Evolutionary conservation across 1,140 invertebrate species (phyloP), one percentile per base, ranked within the genome.

Genomic region (Dysdera silvatica): DNA sequence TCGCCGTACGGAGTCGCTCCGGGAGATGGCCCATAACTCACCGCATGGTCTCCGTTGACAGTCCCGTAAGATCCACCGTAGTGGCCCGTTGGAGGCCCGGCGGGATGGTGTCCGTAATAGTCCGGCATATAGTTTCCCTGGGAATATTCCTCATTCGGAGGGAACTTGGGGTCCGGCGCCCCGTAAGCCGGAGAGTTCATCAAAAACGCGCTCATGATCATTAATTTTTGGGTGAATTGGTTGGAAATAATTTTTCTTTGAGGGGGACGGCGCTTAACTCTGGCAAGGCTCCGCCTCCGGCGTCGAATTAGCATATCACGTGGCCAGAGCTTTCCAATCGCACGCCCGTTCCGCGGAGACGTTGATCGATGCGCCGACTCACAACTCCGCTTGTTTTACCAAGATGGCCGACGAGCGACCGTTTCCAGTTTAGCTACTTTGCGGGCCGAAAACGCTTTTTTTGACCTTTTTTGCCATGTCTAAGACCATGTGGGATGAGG

Each of bases 191-290:
- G 79, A 58, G 83, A 79, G 78, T 86, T 86, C 87, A 91, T 91
- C 79, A 93, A 82, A 81, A 91, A 92, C 72, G 89, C 91, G 80
- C 87, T 92, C 90, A 93, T 94, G 77, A 78, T 82, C 66, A 79
- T 80, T 79, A 79, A 80, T 80, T 79, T 80, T 77, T 72, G 71
- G 70, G 69, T 73, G 77, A 77, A 77, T 78, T 77, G 76, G 72
- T 73, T 72, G 73, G 73, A 76, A 78, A 77, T 78, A 78, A 78
- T 76, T 75, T 72, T 75, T 73, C 71, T 75, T 71, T 66, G 66
- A n/a, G n/a, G 52, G 62, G 68, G 60, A 69, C 69, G 71, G 73
- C 71, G 69, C 68, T 69, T 64, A 69, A 69, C 70, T 67, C 65
- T 68, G 66, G 55, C 61, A 51, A 68, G 67, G 69, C 74, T 71